Evolutionary conservation across 2,113 vertebrate species (phyloP), one percentile per base, ranked within the genome.

Genomic region (Sylvilagus bachmani): DNA sequence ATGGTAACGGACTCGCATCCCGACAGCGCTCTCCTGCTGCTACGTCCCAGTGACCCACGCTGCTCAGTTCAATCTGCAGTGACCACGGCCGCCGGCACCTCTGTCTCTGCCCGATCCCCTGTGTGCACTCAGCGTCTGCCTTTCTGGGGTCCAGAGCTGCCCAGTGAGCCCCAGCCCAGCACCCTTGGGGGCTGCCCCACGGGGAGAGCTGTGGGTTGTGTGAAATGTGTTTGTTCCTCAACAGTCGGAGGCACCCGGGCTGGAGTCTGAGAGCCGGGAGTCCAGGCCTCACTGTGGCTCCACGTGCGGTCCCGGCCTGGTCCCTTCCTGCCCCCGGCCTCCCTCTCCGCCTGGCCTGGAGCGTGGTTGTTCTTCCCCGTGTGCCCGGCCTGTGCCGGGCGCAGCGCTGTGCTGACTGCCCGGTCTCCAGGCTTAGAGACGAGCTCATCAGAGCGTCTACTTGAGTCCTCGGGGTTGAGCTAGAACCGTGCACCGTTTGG

Each of bases 1-100:
- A 96, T 98, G 97, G 97, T 92, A 97, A 98, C 97, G 61, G 38
- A 96, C 93, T 94, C 10, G 36, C 10, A 93, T 96, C 97, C 92
- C 77, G 93, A 85, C 79, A 95, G 79, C 44, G 21, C 94, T 84
- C 86, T 97, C 96, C 96, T 97, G 90, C 71, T 3, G 91, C 96
- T 96, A 93, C 95, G 85, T 97, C 97, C 93, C 92, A 92, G 88
- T 88, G 94, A 97, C 97, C 95, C 91, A 81, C 7, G 84, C 95
- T 96, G 97, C 96, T 97, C 90, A 16, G 89, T 93, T 85, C 93
- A 93, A 97, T 96, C 96, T 38, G 90, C 96, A 97, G 94, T 95
- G 97, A 96, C 95, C 81, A 67, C 89, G 93, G 70, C 86, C 31
- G 11, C 44, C 1, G 29, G 44, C 6, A 7, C 44, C 27, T 9